Base-by-base conservation (phyloP, 2,797 vertebrate species). In the Pseudotriccus pelzelni region DNA sequence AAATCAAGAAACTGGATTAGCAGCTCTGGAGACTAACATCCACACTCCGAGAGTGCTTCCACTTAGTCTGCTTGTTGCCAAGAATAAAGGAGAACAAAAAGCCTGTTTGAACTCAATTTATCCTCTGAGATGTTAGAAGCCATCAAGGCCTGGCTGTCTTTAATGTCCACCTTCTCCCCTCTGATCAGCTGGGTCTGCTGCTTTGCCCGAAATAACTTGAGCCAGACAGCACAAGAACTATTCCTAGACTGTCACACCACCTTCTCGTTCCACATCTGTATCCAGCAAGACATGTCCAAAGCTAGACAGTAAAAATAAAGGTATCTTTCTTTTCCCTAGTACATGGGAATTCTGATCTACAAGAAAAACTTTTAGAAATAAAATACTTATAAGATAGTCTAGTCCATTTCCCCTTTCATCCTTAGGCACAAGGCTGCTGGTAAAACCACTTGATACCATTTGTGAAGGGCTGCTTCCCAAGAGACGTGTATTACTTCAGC, bases 1-100 rank as follows among this genome's bases (percentile, higher is more conserved):
- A 74, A 87, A 86, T 74, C 34, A 78, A 74, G 58, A 58, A 91
- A 60, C 23, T 22, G 46, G 39, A 76, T 89, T 68, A 82, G 62
- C 43, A 88, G 44, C 27, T 22, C n/a, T 63, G 53, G n/a, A 81
- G 50, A 66, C 21, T 27, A 62, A 69, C 5, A 64, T 46, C 14
- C 39, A 81, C 3, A 9, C 27, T 70, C 23, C 24, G 64, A 41
- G 20, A 74, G 12, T 6, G 22, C 46, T 78, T 60, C 56, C 70
- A 74, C 3, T 75, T 56, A 36, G 19, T 22, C 19, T 76, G 49
- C 32, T 74, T 66, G n/a, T 59, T 81, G 66, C 34, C 69, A 78
- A 47, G 34, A 60, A 24, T 21, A 88, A 92, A 85, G 3, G 12
- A 72, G 55, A 76, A 59, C 44, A 79, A 46, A 47, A 79, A 32